phyloP scores from a whole-genome alignment of 2,113 vertebrate species.

The Callipepla squamata region DNA sequence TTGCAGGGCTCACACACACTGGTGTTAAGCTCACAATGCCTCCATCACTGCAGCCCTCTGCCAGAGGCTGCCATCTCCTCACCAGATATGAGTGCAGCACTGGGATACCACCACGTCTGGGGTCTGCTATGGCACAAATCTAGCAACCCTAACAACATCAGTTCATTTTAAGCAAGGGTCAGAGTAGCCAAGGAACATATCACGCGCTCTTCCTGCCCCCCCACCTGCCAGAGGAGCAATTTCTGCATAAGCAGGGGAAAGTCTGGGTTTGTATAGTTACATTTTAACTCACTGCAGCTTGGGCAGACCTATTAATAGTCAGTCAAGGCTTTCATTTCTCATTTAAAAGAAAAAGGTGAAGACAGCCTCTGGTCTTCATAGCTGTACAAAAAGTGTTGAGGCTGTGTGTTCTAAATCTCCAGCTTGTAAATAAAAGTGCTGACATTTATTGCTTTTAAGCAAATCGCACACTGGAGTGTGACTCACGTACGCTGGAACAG shows the following conservation, averaged over 20 bases:
- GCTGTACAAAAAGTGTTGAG: not conserved
- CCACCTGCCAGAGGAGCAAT: not conserved
- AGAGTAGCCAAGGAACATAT: not conserved
- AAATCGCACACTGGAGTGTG: conserved; percentile 61
- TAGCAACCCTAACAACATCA: not conserved
- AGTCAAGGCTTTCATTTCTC: conserved; percentile 1
- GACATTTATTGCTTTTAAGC: conserved; percentile 61
- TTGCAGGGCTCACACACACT: fast-evolving
- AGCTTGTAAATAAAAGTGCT: conserved; percentile 52
- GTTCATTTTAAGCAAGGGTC: not conserved
- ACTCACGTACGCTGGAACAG: conserved; percentile 47
- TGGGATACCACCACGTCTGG: fast-evolving
- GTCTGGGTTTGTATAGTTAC: not conserved
- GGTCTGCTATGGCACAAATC: not conserved
- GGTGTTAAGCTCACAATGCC: fast-evolving
- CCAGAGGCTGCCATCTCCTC: not conserved
- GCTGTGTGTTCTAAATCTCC: conserved; percentile 48
- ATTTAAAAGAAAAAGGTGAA: conserved; percentile 42
- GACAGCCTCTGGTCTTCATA: not conserved
- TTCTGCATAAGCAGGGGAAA: conserved; percentile 2
- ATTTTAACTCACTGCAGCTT: not conserved
- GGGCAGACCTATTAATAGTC: not conserved
- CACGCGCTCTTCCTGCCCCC: not conserved
- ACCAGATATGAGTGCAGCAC: not conserved
- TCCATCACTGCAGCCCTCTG: not conserved